Conservation (phyloP, 2,888 invertebrate species). For the Scelioninae gen. 1 region DNA sequence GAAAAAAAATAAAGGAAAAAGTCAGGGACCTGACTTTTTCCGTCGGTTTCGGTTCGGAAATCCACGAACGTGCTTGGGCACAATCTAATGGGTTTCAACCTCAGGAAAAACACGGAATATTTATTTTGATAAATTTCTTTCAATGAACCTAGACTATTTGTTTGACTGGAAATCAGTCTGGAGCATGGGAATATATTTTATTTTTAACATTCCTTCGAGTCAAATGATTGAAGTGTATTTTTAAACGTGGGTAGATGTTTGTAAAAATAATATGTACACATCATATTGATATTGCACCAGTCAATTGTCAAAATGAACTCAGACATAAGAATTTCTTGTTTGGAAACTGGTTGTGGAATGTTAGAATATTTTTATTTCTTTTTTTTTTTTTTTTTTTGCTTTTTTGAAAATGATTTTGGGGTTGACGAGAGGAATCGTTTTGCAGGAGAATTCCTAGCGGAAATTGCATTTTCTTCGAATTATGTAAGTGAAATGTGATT, state of each 20-base stretch:
- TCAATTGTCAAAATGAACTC: constrained; percentile 18
- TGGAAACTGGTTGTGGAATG: background rate
- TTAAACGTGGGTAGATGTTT: constrained; percentile 47
- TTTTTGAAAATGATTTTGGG: background rate
- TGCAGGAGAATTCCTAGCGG: constrained; percentile 5
- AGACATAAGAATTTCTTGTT: background rate
- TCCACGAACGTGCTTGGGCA: too few species aligned
- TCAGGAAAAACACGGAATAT: too few species aligned
- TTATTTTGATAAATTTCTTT: too few species aligned
- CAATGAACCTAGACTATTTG: too few species aligned
- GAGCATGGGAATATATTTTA: too few species aligned
- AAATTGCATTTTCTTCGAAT: constrained; percentile 20
- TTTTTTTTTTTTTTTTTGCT: background rate
- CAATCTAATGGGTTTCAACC: too few species aligned
- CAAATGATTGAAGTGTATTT: constrained; percentile 13
- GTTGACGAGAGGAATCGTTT: background rate
- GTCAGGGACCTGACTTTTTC: too few species aligned
- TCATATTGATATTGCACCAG: background rate
- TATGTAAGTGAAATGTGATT: constrained; percentile 26
- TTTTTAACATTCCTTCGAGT: background rate
- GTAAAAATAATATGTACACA: constrained; percentile 45
- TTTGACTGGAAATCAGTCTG: too few species aligned
- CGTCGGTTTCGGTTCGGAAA: too few species aligned
- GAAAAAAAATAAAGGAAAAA: too few species aligned
- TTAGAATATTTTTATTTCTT: background rate